Conservation (phyloP, 2,888 invertebrate genomes). For the Euplagia quadripunctaria region DNA sequence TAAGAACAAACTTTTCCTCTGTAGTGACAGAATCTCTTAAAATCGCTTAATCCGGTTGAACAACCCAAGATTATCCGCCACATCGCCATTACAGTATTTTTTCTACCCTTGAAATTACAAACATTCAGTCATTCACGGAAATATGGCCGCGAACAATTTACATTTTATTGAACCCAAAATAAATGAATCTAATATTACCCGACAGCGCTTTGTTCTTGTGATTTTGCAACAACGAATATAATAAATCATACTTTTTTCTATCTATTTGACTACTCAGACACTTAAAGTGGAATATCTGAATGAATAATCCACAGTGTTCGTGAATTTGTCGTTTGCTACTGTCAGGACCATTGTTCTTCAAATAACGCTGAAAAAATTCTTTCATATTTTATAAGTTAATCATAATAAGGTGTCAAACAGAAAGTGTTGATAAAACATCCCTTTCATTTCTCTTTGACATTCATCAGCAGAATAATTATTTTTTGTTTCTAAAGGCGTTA, state of each 20-base stretch:
- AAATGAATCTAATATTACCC: slow-evolving; percentile 2
- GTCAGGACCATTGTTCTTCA: slow-evolving; percentile 28
- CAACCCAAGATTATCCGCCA: too few relatives aligned
- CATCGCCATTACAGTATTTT: too few relatives aligned
- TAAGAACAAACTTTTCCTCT: too few relatives aligned
- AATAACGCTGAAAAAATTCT: slow-evolving; percentile 32
- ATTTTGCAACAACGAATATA: slow-evolving; percentile 35
- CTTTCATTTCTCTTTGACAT: slow-evolving; percentile 1
- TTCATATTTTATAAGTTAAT: slow-evolving; percentile 43
- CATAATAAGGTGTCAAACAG: slow-evolving; percentile 40
- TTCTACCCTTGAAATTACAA: neutral
- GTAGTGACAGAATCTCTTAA: too few relatives aligned
- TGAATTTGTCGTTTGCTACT: slow-evolving; percentile 27
- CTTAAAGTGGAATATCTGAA: slow-evolving; percentile 44
- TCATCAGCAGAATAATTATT: neutral
- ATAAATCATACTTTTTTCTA: slow-evolving; percentile 42
- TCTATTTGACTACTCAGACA: slow-evolving; percentile 24
- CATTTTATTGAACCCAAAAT: neutral
- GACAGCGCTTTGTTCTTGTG: slow-evolving; percentile 36
- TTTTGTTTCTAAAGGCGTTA: neutral
- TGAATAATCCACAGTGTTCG: slow-evolving; percentile 39
- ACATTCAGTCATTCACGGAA: neutral
- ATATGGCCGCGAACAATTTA: neutral
- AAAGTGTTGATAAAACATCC: slow-evolving; percentile 28
- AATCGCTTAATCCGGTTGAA: too few relatives aligned